These are phyloP conservation scores for Lerema accius DNA, from an alignment of 1,140 invertebrate genomes.

Conservation along the genomic window DNA sequence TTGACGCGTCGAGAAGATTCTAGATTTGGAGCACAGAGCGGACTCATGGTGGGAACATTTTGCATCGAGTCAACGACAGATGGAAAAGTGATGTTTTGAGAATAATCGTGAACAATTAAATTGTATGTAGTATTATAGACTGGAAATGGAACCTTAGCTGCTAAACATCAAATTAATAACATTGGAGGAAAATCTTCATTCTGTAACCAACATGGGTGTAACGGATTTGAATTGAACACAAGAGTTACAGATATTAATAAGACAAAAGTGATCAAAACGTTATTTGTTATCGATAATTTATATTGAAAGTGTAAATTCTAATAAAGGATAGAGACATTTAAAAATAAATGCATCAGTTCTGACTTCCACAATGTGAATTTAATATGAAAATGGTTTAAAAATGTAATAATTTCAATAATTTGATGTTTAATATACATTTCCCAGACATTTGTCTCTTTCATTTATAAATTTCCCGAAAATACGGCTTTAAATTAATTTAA, in stretches of 20 bases:
- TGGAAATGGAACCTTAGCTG: slow-evolving; percentile 12
- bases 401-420: slow-evolving; percentile 54
- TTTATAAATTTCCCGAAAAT: too few relatives aligned
- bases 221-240: too few relatives aligned
- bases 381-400: slow-evolving; percentile 40
- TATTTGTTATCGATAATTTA: background rate
- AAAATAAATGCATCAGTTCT: slow-evolving; percentile 2
- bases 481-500: too few relatives aligned
- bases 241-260: too few relatives aligned
- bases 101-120: slow-evolving; percentile 22
- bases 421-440: slow-evolving; percentile 74
- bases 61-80: background rate
- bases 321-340: background rate
- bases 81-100: slow-evolving; percentile 9
- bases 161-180: slow-evolving; percentile 12
- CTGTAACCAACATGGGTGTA: background rate
- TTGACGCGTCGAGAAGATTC: background rate
- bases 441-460: slow-evolving; percentile 16
- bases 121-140: slow-evolving; percentile 14
- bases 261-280: slow-evolving; percentile 5
- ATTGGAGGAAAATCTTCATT: background rate
- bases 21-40: slow-evolving; percentile 6
- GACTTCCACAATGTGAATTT: slow-evolving; percentile 26
- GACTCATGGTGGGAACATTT: slow-evolving; percentile 5
- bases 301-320: slow-evolving; percentile 9